Conservation (phyloP, 53 echinoderm and acorn worm species). For the Astropecten irregularis region DNA sequence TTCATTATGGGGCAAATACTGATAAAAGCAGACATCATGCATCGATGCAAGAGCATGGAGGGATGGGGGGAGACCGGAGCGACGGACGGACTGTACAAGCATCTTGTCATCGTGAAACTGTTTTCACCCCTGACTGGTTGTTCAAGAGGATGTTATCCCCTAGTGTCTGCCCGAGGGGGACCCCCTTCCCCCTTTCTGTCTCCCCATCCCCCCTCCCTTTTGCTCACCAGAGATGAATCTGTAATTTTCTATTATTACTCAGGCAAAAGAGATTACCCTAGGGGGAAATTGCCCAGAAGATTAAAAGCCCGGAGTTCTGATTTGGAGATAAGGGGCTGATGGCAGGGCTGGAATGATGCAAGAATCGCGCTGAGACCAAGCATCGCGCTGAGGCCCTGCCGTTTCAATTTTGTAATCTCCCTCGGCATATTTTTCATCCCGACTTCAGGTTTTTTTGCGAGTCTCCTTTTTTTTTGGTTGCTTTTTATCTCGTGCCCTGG, state of each 20-base stretch:
- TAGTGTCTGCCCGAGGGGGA: neutral
- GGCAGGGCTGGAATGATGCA: neutral
- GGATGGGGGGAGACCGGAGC: neutral
- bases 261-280: slow-evolving; percentile 26
- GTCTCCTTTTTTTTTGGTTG: no score
- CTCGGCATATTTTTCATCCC: no score
- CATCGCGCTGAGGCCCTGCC: neutral
- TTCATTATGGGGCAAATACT: slow-evolving; percentile 30
- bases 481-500: no score
- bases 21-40: slow-evolving; percentile 34
- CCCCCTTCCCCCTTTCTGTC: neutral
- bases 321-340: neutral
- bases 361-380: no score
- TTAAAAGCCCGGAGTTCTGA: slow-evolving; percentile 12
- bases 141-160: slow-evolving; percentile 20
- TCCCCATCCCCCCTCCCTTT: neutral
- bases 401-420: neutral
- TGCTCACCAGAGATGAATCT: slow-evolving; percentile 29
- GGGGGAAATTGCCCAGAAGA: slow-evolving; percentile 21
- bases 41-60: neutral
- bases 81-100: neutral
- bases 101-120: slow-evolving; percentile 6
- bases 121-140: slow-evolving; percentile 42
- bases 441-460: no score
- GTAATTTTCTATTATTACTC: slow-evolving; percentile 42